Base-by-base conservation (phyloP, 2,797 vertebrate species). In the Rhinella marina region DNA sequence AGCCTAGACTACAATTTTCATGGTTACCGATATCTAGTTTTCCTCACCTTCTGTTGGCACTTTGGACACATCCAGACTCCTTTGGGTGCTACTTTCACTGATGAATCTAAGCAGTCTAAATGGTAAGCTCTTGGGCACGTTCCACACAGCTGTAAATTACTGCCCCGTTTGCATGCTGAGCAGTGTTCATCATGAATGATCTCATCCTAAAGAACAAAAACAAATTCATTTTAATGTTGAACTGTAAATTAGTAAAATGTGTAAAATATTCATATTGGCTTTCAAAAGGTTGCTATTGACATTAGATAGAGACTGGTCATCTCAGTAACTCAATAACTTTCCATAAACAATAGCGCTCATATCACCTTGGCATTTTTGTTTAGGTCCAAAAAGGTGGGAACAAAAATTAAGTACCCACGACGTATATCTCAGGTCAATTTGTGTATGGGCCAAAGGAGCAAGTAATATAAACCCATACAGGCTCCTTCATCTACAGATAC, bases 21-120 rank as follows among this genome's bases (percentile, higher is more conserved):
- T 11, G 11, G 32, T 4, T 21, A 77, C 75, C 23, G 1, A 25
- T 54, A 54, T 75, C 7, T 11, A 57, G 16, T 32, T 29, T 77
- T 52, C 32, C 81, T 11, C 90, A 98, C 98, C 97, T 99, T 99
- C 94, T 98, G 97, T 94, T 99, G 98, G 94, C 98, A 99, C 94
- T 96, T 98, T 91, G 98, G 97, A 94, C 98, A 99, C 94, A 97
- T 94, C 98, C 98, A 99, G 88, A 95, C 78, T 16, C 98, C 97
- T 90, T 96, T 96, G 89, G 96, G 97, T 0, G 93, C 94, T 2
- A 96, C 95, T 92, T 94, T 97, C 89, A 98, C 95, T 0, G 97
- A 97, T 0, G 97, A 97, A 82, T 97, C 95, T 91, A 99, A 96
- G 95, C 98, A 99, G 94, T 92, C 93, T 87, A 96, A 96, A 94